Percentiles rank a stretch among this genome's conserved stretches.
Evolutionary conservation across 1,140 invertebrate genomes (phyloP).

Genomic region (Sitophilus oryzae): DNA sequence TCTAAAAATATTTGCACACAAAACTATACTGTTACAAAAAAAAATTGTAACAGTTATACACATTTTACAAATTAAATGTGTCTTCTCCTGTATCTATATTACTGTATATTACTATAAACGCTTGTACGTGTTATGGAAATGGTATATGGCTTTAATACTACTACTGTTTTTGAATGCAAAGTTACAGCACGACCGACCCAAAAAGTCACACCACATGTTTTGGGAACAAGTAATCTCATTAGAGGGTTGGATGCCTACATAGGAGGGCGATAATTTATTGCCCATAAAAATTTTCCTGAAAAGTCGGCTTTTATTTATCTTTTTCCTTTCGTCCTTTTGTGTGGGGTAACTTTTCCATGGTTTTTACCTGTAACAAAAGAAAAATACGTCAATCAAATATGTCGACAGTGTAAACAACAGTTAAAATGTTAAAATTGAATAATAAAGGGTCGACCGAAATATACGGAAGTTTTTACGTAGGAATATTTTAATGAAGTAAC

Average conservation of each 20-base stretch:
- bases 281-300: not conserved
- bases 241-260: not conserved
- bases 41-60: no score
- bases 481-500: no score
- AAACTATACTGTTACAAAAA: no score
- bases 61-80: no score
- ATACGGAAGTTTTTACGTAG: no score
- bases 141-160: not conserved
- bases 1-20: no score
- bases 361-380: not conserved
- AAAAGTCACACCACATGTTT: not conserved
- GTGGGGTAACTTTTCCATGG: not conserved
- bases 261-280: not conserved
- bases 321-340: not conserved
- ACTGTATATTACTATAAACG: not conserved
- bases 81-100: no score
- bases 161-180: not conserved
- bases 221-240: not conserved
- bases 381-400: not conserved
- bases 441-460: no score
- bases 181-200: not conserved
- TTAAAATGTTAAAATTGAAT: not conserved
- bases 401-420: not conserved
- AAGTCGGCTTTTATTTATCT: not conserved
- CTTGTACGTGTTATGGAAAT: not conserved